phyloP scores from a whole-genome alignment of 2,888 invertebrate species.

The Ernsta delagoae region DNA sequence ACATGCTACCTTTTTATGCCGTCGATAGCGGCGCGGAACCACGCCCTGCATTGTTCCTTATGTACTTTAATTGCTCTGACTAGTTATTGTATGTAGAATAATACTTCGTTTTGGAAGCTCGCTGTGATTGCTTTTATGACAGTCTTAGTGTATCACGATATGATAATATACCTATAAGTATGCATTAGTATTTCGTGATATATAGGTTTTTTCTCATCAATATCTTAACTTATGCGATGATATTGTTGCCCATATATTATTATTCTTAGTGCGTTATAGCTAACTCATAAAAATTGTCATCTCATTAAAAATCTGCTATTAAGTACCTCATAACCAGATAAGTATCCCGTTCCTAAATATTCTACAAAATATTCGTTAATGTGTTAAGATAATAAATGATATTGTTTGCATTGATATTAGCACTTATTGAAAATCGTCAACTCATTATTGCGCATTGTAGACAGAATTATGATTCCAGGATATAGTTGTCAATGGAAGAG shows the following conservation, averaged over 20 bases:
- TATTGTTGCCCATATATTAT: too few relatives aligned
- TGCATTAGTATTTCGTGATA: not conserved
- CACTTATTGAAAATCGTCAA: constrained; percentile 49
- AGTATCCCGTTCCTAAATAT: too few relatives aligned
- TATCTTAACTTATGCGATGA: too few relatives aligned
- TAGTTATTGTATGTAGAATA: constrained; percentile 27
- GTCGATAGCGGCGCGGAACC: constrained; percentile 32
- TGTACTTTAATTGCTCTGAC: constrained; percentile 36
- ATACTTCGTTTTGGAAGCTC: constrained; percentile 21
- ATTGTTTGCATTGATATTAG: not conserved
- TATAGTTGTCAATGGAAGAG: constrained; percentile 43
- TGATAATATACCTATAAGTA: too few relatives aligned
- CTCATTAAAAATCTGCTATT: too few relatives aligned
- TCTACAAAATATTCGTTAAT: too few relatives aligned
- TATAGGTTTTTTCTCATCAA: too few relatives aligned
- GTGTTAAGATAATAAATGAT: not conserved
- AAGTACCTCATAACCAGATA: too few relatives aligned
- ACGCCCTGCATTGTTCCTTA: constrained; percentile 31
- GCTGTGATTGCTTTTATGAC: not conserved
- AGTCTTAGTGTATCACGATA: too few relatives aligned
- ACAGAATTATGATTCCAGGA: constrained; percentile 43
- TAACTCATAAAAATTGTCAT: too few relatives aligned
- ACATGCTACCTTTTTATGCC: constrained; percentile 59
- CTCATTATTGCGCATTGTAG: constrained; percentile 38
- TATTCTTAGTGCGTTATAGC: too few relatives aligned